A percentile compares a stretch with the other conserved stretches of the same genome.
Conservation (phyloP, 2,113 vertebrate species). For the Tympanuchus pallidicinctus region DNA sequence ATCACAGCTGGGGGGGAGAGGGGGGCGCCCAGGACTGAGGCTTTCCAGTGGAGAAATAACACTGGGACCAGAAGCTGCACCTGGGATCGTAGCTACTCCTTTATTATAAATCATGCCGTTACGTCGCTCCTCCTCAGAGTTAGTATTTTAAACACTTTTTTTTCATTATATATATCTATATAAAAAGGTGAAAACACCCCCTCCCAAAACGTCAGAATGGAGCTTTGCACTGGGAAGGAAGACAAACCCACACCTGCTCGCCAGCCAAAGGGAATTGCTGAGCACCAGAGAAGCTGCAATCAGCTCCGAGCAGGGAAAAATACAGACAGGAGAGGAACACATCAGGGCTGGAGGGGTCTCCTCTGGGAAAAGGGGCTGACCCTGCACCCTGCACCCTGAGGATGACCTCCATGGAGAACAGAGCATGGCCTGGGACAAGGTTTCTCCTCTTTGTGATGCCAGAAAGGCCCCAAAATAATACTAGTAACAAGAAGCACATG, state of each 20-base stretch:
- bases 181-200: conserved; percentile 63
- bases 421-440: neutral
- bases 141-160: conserved; percentile 63
- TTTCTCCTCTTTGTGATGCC: neutral
- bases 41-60: neutral
- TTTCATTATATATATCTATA: conserved; percentile 69
- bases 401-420: neutral
- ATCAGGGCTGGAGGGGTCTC: neutral
- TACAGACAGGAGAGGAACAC: neutral
- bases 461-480: neutral
- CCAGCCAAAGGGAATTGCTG: neutral
- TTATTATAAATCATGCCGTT: conserved; percentile 74
- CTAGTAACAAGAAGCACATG: neutral
- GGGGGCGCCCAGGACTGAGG: neutral
- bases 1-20: neutral
- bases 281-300: conserved; percentile 51
- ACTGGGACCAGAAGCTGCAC: neutral
- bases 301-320: neutral
- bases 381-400: neutral
- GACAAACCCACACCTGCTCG: neutral
- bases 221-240: conserved; percentile 31
- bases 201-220: neutral
- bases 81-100: conserved; percentile 67
- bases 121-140: conserved; percentile 62
- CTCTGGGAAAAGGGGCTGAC: neutral